These are phyloP conservation scores for human (Homo sapiens) DNA, from an alignment of 2,113 vertebrate genomes.

Conservation along the genomic window GRCh38 chrY:15958001-15958500, in stretches of 20 bases:
- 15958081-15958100: background rate
- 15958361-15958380: too few relatives aligned
- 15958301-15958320: too few relatives aligned
- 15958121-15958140: background rate
- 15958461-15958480: too few relatives aligned
- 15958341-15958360: too few relatives aligned
- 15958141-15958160: background rate
- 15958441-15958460: too few relatives aligned
- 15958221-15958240: background rate
- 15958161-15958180: background rate
- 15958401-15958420: too few relatives aligned
- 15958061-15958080: background rate
- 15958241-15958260: background rate
- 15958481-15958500: too few relatives aligned
- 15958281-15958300: too few relatives aligned
- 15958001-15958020: background rate
- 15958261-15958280: background rate
- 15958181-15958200: background rate
- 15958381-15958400: too few relatives aligned
- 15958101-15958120: background rate
- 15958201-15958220: background rate
- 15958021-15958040: background rate
- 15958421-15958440: too few relatives aligned
- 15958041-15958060: background rate
- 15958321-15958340: too few relatives aligned